phyloP scores from a whole-genome alignment of 2,113 vertebrate genomes.

The Cephalophus harveyi region DNA sequence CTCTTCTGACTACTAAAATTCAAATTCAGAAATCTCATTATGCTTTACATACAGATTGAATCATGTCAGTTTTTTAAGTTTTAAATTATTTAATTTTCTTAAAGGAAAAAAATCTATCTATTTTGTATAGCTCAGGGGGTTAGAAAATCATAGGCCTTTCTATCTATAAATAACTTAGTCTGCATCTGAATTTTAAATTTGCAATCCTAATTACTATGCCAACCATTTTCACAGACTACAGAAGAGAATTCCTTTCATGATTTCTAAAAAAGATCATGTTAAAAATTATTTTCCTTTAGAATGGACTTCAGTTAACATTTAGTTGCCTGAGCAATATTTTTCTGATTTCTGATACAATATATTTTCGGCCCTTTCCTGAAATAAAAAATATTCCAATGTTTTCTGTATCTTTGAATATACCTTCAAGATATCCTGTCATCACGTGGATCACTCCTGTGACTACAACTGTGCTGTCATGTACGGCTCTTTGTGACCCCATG shows the following conservation, averaged over 20 bases:
- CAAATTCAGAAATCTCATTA: constrained; percentile 40
- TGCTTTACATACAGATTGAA: constrained; percentile 39
- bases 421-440: neutral
- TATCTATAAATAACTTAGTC: constrained; percentile 30
- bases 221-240: neutral
- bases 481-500: neutral
- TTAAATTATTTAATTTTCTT: constrained; percentile 56
- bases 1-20: constrained; percentile 37
- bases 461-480: neutral
- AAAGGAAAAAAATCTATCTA: neutral
- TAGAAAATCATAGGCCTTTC: constrained; percentile 29
- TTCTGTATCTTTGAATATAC: neutral
- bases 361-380: neutral
- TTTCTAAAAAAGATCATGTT: neutral
- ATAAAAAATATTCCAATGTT: neutral
- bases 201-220: constrained; percentile 35
- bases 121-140: constrained; percentile 1
- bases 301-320: constrained; percentile 13
- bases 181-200: constrained; percentile 56
- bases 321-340: neutral
- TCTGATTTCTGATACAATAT: neutral
- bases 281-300: neutral
- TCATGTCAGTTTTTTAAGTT: constrained; percentile 29
- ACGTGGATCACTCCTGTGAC: neutral
- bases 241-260: neutral